A percentile compares a stretch with the other conserved stretches of the same genome.
phyloP scores from a whole-genome alignment of 2,888 invertebrate species.

The Parthenolecanium corni region DNA sequence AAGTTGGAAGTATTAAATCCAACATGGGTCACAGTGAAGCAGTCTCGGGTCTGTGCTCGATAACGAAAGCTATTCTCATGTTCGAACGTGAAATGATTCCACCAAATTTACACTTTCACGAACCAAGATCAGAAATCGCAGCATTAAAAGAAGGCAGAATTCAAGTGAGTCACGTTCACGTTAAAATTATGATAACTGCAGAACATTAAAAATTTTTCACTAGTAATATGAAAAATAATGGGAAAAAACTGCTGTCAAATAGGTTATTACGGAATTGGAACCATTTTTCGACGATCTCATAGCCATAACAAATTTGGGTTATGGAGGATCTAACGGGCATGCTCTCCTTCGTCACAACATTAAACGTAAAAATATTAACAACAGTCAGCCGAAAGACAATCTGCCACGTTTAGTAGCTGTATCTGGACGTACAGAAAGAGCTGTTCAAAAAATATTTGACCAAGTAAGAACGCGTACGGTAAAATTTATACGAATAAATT shows the following conservation, averaged over 20 bases:
- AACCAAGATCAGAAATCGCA: constrained; percentile 33
- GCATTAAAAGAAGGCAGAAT: constrained; percentile 33
- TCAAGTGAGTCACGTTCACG: no score
- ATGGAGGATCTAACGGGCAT: constrained; percentile 29
- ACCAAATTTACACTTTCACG: constrained; percentile 35
- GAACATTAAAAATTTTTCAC: no score
- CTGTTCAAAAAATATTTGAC: constrained; percentile 35
- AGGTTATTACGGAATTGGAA: constrained; percentile 34
- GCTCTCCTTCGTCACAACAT: constrained; percentile 26
- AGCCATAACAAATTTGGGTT: constrained; percentile 38
- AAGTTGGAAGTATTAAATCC: constrained; percentile 49
- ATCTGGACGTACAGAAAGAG: constrained; percentile 31
- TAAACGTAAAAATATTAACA: constrained; percentile 12
- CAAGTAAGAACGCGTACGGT: constrained; percentile 26
- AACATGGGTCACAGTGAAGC: constrained; percentile 52
- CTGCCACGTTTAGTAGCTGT: constrained; percentile 33
- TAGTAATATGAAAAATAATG: no score
- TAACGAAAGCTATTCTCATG: constrained; percentile 40
- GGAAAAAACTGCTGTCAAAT: no score
- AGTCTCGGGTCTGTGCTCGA: constrained; percentile 39
- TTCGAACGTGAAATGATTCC: constrained; percentile 35
- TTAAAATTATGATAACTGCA: no score
- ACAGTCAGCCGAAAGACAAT: constrained; percentile 32
- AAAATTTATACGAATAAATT: no score
- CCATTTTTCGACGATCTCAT: constrained; percentile 42